A percentile compares a stretch with the other conserved stretches of the same genome.
Conservation (phyloP, 2,888 invertebrate species). For the Lagria hirta region DNA sequence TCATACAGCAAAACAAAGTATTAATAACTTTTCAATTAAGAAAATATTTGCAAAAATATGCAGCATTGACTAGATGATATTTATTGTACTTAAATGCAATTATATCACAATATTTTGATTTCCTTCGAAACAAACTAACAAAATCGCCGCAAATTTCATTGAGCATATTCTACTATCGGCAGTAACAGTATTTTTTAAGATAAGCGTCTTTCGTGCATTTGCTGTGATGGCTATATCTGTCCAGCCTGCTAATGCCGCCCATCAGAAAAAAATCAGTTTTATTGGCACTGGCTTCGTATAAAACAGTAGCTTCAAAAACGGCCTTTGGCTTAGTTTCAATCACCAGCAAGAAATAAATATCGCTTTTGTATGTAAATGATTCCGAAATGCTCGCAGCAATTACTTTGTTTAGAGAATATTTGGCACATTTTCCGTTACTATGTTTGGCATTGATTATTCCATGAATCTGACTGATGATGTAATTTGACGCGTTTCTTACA, state of each 20-base stretch:
- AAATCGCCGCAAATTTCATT: conserved; percentile 11
- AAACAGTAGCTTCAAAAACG: conserved; percentile 71
- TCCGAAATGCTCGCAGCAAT: conserved; percentile 41
- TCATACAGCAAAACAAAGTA: too few species aligned
- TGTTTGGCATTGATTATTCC: conserved; percentile 28
- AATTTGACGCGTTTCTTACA: conserved; percentile 57
- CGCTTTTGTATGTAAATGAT: conserved; percentile 41
- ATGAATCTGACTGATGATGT: conserved; percentile 51
- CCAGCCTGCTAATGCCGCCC: conserved; percentile 65
- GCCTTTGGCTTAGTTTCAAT: conserved; percentile 68
- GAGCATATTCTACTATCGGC: conserved; percentile 38
- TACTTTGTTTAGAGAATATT: conserved; percentile 42
- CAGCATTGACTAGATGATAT: conserved; percentile 20
- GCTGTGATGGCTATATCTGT: conserved; percentile 58
- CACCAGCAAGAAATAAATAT: conserved; percentile 64
- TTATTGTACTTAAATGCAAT: conserved; percentile 22
- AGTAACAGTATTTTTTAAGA: conserved; percentile 63
- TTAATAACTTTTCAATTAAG: too few species aligned
- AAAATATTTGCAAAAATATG: too few species aligned
- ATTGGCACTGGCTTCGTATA: conserved; percentile 39
- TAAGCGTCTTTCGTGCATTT: conserved; percentile 57
- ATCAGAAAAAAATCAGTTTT: conserved; percentile 5
- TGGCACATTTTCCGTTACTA: conserved; percentile 49
- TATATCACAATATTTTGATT: conserved; percentile 21
- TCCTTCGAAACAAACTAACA: conserved; percentile 1